Evolutionary conservation across 2,888 invertebrate genomes (phyloP).

Genomic region (Gibbula magus): DNA sequence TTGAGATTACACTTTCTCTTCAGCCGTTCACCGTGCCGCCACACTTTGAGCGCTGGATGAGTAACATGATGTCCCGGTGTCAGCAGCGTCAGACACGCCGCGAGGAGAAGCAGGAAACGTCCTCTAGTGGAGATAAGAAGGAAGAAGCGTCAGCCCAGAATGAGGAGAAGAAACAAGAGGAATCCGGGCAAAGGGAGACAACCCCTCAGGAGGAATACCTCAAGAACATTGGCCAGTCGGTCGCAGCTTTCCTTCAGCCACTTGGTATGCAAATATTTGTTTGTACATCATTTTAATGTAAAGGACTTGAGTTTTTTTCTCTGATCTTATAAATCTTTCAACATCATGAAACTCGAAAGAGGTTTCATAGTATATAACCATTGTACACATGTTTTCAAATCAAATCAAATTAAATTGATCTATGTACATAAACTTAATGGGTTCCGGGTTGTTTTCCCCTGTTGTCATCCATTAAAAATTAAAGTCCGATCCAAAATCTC

Average conservation of each 20-base stretch:
- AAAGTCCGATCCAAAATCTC: too few species aligned
- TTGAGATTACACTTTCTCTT: neutral
- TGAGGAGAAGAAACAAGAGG: conserved; percentile 25
- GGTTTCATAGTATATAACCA: too few species aligned
- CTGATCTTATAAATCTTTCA: too few species aligned
- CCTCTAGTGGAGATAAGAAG: conserved; percentile 22
- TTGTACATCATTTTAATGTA: too few species aligned
- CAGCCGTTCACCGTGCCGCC: conserved; percentile 56
- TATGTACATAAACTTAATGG: too few species aligned
- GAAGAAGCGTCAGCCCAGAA: neutral
- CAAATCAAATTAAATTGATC: too few species aligned
- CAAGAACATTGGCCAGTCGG: conserved; percentile 76
- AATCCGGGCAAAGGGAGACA: neutral
- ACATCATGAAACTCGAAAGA: too few species aligned
- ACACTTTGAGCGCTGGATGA: conserved; percentile 67
- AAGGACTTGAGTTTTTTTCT: too few species aligned
- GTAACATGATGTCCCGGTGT: conserved; percentile 59
- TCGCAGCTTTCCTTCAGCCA: conserved; percentile 77
- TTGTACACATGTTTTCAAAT: too few species aligned
- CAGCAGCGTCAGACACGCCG: conserved; percentile 40
- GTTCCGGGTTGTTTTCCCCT: too few species aligned
- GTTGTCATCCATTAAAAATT: too few species aligned
- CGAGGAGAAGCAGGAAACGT: conserved; percentile 6
- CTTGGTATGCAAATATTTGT: conserved; percentile 71
- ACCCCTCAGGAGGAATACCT: conserved; percentile 71